Evolutionary conservation across 92 coral and sea anemone species (phyloP).

Genomic region (Palythoa caribaeorum): DNA sequence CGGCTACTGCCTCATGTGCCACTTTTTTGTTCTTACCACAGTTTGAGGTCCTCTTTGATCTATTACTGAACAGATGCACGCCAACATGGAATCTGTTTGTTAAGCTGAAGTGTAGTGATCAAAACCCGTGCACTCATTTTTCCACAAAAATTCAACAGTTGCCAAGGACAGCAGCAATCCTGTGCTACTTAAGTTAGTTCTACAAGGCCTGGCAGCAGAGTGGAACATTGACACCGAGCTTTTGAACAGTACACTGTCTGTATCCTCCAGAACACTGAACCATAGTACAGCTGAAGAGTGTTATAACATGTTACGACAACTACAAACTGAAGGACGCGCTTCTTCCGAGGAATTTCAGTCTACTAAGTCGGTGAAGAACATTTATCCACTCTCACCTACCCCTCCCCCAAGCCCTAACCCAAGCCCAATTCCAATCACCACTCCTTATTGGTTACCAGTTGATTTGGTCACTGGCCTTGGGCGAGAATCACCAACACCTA

Average conservation of each 20-base stretch:
- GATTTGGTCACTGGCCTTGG: constrained; percentile 48
- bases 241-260: constrained; percentile 55
- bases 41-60: too few relatives aligned
- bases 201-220: constrained; percentile 95
- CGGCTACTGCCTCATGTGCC: too few relatives aligned
- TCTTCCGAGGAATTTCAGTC: constrained; percentile 16
- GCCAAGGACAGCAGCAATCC: constrained; percentile 97
- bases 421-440: constrained; percentile 34
- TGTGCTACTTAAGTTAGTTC: constrained; percentile 92
- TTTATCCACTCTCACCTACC: constrained; percentile 40
- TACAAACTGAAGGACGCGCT: constrained; percentile 24
- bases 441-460: constrained; percentile 42
- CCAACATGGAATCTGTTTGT: too few relatives aligned
- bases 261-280: constrained; percentile 22
- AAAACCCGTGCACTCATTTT: background rate
- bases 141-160: constrained; percentile 55
- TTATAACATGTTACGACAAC: background rate
- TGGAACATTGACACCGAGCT: constrained; percentile 85
- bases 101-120: background rate
- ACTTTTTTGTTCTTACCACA: too few relatives aligned
- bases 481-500: constrained; percentile 21
- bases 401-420: constrained; percentile 45
- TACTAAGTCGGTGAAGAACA: background rate
- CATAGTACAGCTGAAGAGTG: constrained; percentile 20
- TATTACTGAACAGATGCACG: too few relatives aligned